Base-by-base conservation (phyloP, 2,888 invertebrate species). In the Globia sparganii region DNA sequence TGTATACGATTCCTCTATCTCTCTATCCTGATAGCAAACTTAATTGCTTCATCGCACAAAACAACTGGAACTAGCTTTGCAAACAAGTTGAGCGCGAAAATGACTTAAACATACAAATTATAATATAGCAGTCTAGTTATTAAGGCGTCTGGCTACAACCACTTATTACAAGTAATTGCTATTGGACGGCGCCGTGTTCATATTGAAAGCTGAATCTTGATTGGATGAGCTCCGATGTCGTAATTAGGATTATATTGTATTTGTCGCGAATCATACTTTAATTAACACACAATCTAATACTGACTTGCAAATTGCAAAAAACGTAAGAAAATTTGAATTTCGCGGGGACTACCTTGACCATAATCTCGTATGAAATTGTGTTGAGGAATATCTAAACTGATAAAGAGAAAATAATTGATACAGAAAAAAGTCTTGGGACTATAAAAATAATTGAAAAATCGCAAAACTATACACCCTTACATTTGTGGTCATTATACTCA, bases 91-190 rank as follows among this genome's bases (percentile, higher is more conserved):
- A 76, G 77, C 34, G 84, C 70, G 84, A 76, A 84, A 80, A 83
- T 73, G 21, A 49, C 58, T 84, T 70, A 80, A 72, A 77, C 59
- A 84, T 84, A 84, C 80, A 84, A 49, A 84, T 80, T 83, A 84
- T 56, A 72, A 66, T 69, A 79, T 64, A 49, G 53, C 25, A 68
- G 70, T 49, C 28, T 8, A 64, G 78, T 72, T 68, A 80, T 76
- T 76, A 83, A 73, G 72, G 77, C 84, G 76, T 65, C 72, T 66
- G 53, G 66, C 25, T 4, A 40, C 53, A 76, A 70, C 80, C 62
- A 43, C 58, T 64, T 68, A 85, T 81, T 84, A 81, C 25, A 40
- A 40, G 28, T 76, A 66, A 84, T 84, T 59, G 76, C 75, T 58
- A 62, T 65, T 43, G 61, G 59, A 28, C 34, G 71, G 49, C 76